Evolutionary conservation across 2,797 vertebrate genomes (phyloP), one percentile per base, ranked within the genome.

Genomic region (Galago senegalensis): DNA sequence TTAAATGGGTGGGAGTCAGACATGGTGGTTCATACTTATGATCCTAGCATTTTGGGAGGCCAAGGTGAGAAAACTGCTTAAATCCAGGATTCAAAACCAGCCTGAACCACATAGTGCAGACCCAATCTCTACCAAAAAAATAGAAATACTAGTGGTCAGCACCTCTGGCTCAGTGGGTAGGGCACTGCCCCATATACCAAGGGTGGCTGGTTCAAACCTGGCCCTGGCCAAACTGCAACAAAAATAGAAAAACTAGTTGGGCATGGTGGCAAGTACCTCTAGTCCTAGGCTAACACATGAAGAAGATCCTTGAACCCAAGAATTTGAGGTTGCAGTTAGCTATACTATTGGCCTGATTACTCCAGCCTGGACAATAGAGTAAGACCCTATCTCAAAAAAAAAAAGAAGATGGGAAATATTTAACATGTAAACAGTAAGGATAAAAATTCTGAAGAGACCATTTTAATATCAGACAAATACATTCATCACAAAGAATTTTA

Each of bases 401-500:
- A 17, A n/a, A 17, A 40, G 40, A 43, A 43, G 31, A 67, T 67
- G 31, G 31, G 65, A 67, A 91, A 85, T 63, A 58, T 11, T 46
- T 73, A 88, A 17, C 31, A 91, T 31, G n/a, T 53, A 86, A 67
- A 95, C 0, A 69, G 18, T 87, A 83, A 90, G 37, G 27, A 77
- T 61, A 87, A 83, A 29, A 85, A 92, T n/a, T 27, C 8, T 79
- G 8, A 40, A 87, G 11, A 87, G 43, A 29, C 29, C 72, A 85
- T 76, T 93, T 77, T 87, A 87, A 31, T n/a, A 67, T 9, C 56
- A 31, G 63, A 65, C 31, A 67, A 67, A 67, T 67, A 67, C 31
- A 67, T 67, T 67, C 31, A 92, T 56, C 46, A 84, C 29, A 93
- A 87, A 81, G 20, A 43, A 3, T 80, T 80, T 80, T 91, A 76